These are phyloP conservation scores for Acromyrmex heyeri DNA, from an alignment of 1,140 invertebrate species.

Conservation along the genomic window DNA sequence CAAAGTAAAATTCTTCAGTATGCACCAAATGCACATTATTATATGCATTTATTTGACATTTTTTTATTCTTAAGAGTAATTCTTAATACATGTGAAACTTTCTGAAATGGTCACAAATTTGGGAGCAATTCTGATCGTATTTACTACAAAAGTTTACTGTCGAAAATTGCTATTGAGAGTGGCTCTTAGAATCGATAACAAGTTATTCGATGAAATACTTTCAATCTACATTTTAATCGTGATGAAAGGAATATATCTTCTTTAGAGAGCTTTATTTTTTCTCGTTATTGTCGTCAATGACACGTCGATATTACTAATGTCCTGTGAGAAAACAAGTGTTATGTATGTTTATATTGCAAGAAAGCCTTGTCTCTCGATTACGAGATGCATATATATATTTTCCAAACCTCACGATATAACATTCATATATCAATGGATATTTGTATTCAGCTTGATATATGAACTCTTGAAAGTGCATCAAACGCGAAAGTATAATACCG, in stretches of 20 bases:
- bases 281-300: conserved; percentile 32
- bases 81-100: conserved; percentile 11
- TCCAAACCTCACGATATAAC: conserved; percentile 60
- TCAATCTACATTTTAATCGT: conserved; percentile 15
- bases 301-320: conserved; percentile 47
- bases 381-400: conserved; percentile 59
- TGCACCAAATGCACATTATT: not conserved
- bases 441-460: conserved; percentile 69
- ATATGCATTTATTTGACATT: not conserved
- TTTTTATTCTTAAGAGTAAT: conserved; percentile 17
- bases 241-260: conserved; percentile 19
- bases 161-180: conserved; percentile 2
- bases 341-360: conserved; percentile 59
- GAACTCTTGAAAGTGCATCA: conserved; percentile 61
- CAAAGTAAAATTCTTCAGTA: conserved; percentile 21
- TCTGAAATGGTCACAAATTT: not conserved
- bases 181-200: not conserved
- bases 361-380: conserved; percentile 49
- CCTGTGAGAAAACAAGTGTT: conserved; percentile 56
- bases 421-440: conserved; percentile 58
- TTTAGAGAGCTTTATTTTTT: conserved; percentile 2
- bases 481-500: conserved; percentile 55
- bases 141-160: not conserved
- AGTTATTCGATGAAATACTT: conserved; percentile 11
- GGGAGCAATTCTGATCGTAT: not conserved